Evolutionary conservation across 2,888 invertebrate species (phyloP).

Genomic region (Uropetala carovei): DNA sequence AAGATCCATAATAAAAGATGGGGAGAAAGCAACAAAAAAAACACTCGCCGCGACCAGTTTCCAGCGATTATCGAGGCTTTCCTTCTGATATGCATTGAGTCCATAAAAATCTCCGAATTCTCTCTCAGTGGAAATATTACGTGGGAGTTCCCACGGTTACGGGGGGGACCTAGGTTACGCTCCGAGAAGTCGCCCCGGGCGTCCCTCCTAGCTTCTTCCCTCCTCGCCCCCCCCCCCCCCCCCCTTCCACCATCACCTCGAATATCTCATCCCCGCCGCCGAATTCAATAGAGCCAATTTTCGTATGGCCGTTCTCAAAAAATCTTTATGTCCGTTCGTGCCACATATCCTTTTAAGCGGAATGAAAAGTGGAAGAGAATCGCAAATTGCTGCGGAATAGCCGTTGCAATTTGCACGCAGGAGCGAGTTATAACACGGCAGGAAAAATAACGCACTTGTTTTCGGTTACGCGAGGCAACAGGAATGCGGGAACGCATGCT

Average conservation of each 20-base stretch:
- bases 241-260: background rate
- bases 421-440: background rate
- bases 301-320: background rate
- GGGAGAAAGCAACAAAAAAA: background rate
- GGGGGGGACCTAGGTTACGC: background rate
- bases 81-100: background rate
- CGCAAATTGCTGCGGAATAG: background rate
- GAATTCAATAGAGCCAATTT: background rate
- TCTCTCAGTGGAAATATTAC: background rate
- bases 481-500: background rate
- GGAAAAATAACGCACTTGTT: conserved; percentile 4
- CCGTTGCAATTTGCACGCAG: background rate
- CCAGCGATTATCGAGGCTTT: background rate
- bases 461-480: background rate
- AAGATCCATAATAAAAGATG: background rate
- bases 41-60: background rate
- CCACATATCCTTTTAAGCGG: background rate
- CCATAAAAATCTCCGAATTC: background rate
- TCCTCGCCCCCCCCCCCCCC: no score
- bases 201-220: background rate
- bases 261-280: background rate
- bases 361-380: background rate
- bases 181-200: background rate
- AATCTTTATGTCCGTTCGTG: background rate
- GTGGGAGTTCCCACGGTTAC: conserved; percentile 5